Conservation (phyloP, 2,113 vertebrate genomes). For the Melanerpes formicivorus region DNA sequence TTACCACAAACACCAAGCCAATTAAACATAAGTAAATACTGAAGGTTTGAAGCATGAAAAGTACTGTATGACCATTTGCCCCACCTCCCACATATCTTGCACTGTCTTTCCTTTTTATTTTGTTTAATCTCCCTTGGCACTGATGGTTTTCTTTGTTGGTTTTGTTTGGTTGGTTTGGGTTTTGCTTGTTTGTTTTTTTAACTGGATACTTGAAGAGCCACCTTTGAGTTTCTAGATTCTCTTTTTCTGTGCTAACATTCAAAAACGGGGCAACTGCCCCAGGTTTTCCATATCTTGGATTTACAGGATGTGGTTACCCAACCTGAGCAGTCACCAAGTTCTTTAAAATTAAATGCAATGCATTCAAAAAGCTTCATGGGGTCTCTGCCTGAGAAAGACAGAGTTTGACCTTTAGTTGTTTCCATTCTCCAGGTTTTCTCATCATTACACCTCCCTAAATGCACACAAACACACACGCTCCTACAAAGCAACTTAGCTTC, state of each 20-base stretch:
- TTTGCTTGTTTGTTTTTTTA: neutral
- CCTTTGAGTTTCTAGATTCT: neutral
- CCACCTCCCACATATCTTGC: constrained; percentile 47
- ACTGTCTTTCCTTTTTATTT: constrained; percentile 17
- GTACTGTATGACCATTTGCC: neutral
- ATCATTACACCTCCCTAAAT: neutral
- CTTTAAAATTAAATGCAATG: neutral
- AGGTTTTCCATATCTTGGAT: neutral
- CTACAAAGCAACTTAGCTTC: neutral
- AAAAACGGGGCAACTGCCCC: neutral
- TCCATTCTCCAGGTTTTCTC: constrained; percentile 8
- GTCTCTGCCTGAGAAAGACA: neutral
- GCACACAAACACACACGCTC: neutral
- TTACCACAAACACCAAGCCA: neutral
- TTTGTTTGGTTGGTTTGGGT: too few relatives aligned
- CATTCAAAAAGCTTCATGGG: neutral
- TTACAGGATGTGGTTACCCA: neutral
- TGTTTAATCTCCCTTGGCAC: constrained; percentile 68
- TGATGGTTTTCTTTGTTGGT: neutral
- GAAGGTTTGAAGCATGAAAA: neutral
- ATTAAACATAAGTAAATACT: neutral
- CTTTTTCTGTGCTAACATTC: neutral
- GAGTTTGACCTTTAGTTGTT: constrained; percentile 1
- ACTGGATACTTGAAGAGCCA: neutral
- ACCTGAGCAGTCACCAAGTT: neutral